Percentiles rank a stretch among this genome's conserved stretches.
phyloP scores from a whole-genome alignment of 35 echinoderm and acorn worm genomes.

The Apostichopus parvimensis region DNA sequence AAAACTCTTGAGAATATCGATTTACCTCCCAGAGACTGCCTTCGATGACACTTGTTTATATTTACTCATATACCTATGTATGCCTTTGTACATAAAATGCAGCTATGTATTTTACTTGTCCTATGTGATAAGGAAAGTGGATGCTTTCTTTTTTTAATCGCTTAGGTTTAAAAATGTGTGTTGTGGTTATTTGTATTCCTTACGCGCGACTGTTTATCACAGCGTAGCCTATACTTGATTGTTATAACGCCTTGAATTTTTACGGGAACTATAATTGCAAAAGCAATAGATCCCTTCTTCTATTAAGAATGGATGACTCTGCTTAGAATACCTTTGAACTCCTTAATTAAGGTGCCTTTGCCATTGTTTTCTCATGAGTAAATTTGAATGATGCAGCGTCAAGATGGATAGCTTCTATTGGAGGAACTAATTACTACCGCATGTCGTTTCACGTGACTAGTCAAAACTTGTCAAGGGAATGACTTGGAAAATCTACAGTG shows the following conservation, averaged over 20 bases:
- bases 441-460: constrained; percentile 4
- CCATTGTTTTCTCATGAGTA: constrained; percentile 24
- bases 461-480: neutral
- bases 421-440: constrained; percentile 9
- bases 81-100: too few relatives aligned
- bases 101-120: too few relatives aligned
- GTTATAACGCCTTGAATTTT: neutral
- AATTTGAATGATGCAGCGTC: constrained; percentile 31
- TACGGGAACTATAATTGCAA: neutral
- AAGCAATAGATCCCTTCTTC: neutral
- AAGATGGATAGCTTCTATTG: constrained; percentile 23
- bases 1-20: too few relatives aligned
- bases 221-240: neutral
- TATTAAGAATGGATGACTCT: neutral
- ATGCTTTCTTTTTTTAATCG: neutral
- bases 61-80: too few relatives aligned
- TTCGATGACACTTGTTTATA: too few relatives aligned
- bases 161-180: neutral
- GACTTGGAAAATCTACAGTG: constrained; percentile 4
- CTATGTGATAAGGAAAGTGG: too few relatives aligned
- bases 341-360: constrained; percentile 41
- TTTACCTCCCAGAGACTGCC: too few relatives aligned
- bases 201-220: neutral
- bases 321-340: constrained; percentile 7
- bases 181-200: neutral